Conservation (phyloP, 2,888 invertebrate species). For the Ligdia adustata region DNA sequence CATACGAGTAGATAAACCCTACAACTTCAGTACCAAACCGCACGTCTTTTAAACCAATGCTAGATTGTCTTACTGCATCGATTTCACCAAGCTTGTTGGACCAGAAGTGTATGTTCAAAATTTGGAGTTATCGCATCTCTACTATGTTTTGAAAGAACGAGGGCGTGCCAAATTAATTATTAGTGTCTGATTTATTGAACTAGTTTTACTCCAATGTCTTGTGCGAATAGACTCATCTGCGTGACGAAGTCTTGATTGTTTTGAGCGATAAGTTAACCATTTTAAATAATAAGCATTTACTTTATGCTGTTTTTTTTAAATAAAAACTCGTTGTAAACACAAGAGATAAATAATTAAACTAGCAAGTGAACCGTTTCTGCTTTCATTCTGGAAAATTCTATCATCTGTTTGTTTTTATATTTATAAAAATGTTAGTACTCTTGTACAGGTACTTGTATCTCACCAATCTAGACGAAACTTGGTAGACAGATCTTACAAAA, state of each 20-base stretch:
- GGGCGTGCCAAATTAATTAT: constrained; percentile 22
- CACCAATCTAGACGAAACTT: no score
- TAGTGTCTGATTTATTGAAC: constrained; percentile 29
- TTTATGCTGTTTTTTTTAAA: no score
- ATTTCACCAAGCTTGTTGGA: constrained; percentile 4
- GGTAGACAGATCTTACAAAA: no score
- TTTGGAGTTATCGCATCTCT: not conserved
- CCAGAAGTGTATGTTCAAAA: constrained; percentile 29
- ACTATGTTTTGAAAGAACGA: constrained; percentile 4
- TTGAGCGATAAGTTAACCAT: constrained; percentile 1
- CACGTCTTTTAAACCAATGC: constrained; percentile 30
- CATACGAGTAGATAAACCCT: constrained; percentile 35
- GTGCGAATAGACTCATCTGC: constrained; percentile 18
- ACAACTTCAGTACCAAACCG: constrained; percentile 27
- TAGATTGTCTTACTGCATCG: constrained; percentile 15
- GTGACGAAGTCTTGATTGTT: constrained; percentile 18
- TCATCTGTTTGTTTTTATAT: no score
- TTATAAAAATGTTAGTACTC: no score
- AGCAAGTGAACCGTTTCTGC: no score
- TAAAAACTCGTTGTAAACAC: not conserved
- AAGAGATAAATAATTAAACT: no score
- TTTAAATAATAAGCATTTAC: no score
- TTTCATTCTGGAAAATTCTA: no score
- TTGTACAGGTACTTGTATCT: no score
- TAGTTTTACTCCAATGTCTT: constrained; percentile 22